Evolutionary conservation across 2,113 vertebrate genomes (phyloP).

Genomic region (Cynopterus brachyotis): DNA sequence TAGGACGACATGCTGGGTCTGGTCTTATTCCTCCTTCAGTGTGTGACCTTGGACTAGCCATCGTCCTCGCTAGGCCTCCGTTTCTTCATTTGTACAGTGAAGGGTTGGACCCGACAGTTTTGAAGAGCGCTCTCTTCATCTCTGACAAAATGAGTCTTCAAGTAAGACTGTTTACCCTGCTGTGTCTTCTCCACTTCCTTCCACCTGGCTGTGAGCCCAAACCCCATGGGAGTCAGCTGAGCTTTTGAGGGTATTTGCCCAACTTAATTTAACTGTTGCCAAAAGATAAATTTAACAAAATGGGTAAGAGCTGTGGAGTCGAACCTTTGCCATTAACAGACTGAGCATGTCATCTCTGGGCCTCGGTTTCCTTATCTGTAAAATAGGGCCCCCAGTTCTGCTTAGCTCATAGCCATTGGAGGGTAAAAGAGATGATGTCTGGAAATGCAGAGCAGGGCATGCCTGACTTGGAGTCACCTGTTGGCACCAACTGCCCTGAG

Average conservation of each 20-base stretch:
- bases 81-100: not conserved
- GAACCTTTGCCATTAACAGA: not conserved
- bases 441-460: not conserved
- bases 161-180: not conserved
- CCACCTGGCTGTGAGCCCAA: not conserved
- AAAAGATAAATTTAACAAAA: not conserved
- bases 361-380: not conserved
- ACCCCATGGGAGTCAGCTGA: not conserved
- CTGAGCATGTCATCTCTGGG: not conserved
- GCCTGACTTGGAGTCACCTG: not conserved
- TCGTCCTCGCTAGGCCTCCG: not conserved
- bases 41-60: not conserved
- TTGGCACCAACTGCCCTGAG: not conserved
- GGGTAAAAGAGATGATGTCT: fast-evolving
- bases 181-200: not conserved
- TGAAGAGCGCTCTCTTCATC: not conserved
- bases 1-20: not conserved
- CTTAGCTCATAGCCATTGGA: no score
- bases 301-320: not conserved
- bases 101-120: not conserved
- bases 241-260: not conserved
- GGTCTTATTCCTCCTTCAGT: not conserved
- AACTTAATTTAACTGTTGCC: not conserved
- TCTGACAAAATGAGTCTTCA: not conserved
- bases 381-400: not conserved